These are phyloP conservation scores for Syngnathus typhle DNA, from an alignment of 2,113 vertebrate genomes.

Conservation along the genomic window DNA sequence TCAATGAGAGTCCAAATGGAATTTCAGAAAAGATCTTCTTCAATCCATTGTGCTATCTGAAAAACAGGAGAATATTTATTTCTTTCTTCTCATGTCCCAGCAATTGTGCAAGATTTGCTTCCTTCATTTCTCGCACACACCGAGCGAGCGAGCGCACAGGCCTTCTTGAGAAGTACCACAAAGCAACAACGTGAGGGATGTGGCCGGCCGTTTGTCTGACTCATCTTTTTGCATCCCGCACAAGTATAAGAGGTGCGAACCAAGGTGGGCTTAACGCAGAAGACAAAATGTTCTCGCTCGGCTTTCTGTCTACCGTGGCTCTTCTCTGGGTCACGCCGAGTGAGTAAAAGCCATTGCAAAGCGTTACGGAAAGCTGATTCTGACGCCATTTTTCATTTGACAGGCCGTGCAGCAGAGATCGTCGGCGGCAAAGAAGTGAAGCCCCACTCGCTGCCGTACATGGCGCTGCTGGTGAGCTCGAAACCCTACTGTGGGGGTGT, in stretches of 20 bases:
- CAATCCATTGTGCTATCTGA: too few relatives aligned
- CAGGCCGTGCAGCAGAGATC: conserved; percentile 53
- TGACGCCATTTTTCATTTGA: neutral
- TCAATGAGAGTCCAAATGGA: too few relatives aligned
- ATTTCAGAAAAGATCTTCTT: too few relatives aligned
- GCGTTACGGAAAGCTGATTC: neutral
- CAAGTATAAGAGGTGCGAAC: conserved; percentile 35
- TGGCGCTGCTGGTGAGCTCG: conserved; percentile 38
- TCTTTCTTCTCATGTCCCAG: too few relatives aligned
- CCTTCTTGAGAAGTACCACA: neutral
- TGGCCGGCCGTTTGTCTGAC: conserved; percentile 13
- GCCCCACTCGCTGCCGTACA: conserved; percentile 54
- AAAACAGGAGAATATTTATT: too few relatives aligned
- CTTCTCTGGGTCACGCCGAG: conserved; percentile 32
- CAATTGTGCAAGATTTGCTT: neutral
- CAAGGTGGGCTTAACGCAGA: neutral
- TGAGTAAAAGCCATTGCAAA: conserved; percentile 26
- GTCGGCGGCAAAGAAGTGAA: conserved; percentile 45
- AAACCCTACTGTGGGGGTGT: conserved; percentile 39
- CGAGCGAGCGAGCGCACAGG: neutral
- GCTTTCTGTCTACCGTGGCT: conserved; percentile 2
- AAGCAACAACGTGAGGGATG: neutral
- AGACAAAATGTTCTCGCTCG: conserved; percentile 31
- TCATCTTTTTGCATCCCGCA: conserved; percentile 15
- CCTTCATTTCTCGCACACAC: neutral